These are phyloP conservation scores for Synergus japonicus DNA, from an alignment of 2,888 invertebrate genomes.

Conservation along the genomic window DNA sequence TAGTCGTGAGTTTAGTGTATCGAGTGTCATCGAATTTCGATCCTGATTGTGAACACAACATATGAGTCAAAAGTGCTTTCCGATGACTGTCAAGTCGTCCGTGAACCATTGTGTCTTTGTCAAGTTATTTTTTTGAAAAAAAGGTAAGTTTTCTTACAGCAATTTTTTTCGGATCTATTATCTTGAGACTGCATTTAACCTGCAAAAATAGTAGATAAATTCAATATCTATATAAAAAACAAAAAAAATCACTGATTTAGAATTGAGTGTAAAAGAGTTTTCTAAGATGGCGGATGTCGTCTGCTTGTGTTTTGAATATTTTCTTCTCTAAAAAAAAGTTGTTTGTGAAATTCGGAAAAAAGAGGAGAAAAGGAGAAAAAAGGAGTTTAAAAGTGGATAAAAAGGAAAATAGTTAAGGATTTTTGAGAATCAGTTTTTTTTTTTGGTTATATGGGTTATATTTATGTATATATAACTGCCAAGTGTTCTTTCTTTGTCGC, in stretches of 20 bases:
- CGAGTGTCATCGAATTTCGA: not conserved
- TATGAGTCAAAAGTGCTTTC: conserved; percentile 4
- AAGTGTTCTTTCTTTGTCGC: no score
- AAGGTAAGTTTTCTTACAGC: not conserved
- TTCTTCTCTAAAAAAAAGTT: not conserved
- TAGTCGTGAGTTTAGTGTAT: not conserved
- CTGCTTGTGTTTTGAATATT: conserved; percentile 34
- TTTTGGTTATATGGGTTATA: no score
- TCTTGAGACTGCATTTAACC: not conserved
- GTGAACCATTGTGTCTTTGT: conserved; percentile 17
- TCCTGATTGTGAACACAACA: conserved; percentile 14
- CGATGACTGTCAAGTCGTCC: conserved; percentile 32
- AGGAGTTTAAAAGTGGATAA: not conserved
- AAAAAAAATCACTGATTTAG: not conserved
- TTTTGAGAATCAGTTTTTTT: no score
- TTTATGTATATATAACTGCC: no score
- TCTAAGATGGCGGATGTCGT: conserved; percentile 12
- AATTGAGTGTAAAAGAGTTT: not conserved
- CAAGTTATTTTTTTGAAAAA: conserved; percentile 2
- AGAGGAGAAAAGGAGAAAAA: not conserved
- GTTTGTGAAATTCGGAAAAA: not conserved
- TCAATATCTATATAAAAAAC: not conserved
- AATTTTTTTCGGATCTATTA: not conserved
- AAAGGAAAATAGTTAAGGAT: no score
- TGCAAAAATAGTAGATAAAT: not conserved